phyloP scores from a whole-genome alignment of 2,113 vertebrate species.

The Entomyzon cyanotis region DNA sequence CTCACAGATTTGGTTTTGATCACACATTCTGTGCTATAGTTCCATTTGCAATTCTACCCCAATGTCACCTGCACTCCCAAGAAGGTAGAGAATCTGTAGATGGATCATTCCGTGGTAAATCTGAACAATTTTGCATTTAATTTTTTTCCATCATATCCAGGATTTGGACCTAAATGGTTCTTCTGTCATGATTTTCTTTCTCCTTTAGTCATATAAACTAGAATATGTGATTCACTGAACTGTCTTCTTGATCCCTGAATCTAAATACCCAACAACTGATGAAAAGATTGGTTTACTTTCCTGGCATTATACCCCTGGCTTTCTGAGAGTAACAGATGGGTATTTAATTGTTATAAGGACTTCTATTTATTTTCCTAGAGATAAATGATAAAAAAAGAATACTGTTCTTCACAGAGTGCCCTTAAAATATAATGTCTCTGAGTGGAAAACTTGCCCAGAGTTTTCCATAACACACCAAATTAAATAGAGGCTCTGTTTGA shows the following conservation, averaged over 20 bases:
- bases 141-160: background rate
- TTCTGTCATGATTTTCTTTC: background rate
- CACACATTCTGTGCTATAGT: background rate
- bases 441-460: background rate
- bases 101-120: background rate
- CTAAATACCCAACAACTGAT: background rate
- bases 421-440: background rate
- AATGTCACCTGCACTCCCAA: background rate
- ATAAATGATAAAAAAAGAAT: background rate
- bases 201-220: background rate
- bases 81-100: background rate
- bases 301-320: background rate
- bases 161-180: background rate
- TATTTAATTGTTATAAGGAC: background rate
- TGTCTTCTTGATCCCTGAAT: background rate
- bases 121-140: background rate
- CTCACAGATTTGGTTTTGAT: background rate
- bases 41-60: background rate
- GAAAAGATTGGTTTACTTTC: background rate
- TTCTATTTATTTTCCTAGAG: background rate
- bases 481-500: background rate
- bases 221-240: background rate
- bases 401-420: background rate
- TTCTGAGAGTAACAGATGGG: background rate
- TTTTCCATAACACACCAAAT: constrained; percentile 26